phyloP scores from a whole-genome alignment of 2,888 invertebrate species.

The Argyresthia goedartella region DNA sequence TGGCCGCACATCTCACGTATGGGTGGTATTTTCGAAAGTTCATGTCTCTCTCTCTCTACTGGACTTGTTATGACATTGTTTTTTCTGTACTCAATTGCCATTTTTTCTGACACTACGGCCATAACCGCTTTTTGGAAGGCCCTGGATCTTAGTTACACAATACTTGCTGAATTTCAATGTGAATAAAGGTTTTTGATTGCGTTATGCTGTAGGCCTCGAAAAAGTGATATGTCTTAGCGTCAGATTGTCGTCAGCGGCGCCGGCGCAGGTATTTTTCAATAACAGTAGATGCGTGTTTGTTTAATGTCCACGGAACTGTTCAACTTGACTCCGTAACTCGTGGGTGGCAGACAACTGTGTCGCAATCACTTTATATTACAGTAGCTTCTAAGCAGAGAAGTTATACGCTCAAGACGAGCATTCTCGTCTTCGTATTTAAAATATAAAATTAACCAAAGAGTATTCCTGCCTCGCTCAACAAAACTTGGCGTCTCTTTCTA shows the following conservation, averaged over 20 bases:
- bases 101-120: too few relatives aligned
- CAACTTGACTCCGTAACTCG: not conserved
- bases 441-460: not conserved
- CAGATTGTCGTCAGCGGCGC: too few relatives aligned
- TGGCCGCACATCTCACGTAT: conserved; percentile 14
- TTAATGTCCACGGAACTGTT: not conserved
- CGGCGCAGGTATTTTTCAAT: too few relatives aligned
- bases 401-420: not conserved
- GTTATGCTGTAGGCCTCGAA: too few relatives aligned
- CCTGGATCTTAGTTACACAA: too few relatives aligned
- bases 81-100: not conserved
- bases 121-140: too few relatives aligned
- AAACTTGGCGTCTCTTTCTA: too few relatives aligned
- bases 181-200: too few relatives aligned
- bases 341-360: not conserved
- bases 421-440: not conserved
- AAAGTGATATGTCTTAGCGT: too few relatives aligned
- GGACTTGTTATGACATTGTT: not conserved
- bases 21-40: conserved; percentile 22
- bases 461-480: not conserved
- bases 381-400: not conserved
- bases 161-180: too few relatives aligned
- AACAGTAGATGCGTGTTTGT: not conserved
- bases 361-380: not conserved
- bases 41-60: not conserved